phyloP scores from a whole-genome alignment of 2,113 vertebrate genomes.

The Hypanus sabinus region DNA sequence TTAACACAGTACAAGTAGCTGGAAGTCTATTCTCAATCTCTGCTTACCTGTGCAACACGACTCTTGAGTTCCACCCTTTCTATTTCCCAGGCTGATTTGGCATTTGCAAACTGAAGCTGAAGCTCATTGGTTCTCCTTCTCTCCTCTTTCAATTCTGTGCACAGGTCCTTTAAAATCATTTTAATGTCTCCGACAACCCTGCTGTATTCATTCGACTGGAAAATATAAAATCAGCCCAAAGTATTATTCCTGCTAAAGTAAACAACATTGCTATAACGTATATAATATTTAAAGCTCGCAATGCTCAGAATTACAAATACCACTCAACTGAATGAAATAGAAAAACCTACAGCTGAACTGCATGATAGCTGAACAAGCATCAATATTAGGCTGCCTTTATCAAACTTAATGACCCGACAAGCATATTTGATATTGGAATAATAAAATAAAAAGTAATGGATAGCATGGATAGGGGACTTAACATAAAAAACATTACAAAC shows the following conservation, averaged over 20 bases:
- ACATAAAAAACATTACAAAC: neutral
- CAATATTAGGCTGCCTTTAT: neutral
- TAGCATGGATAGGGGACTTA: too few relatives aligned
- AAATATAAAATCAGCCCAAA: neutral
- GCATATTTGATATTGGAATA: neutral
- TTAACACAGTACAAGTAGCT: neutral
- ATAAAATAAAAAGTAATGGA: too few relatives aligned
- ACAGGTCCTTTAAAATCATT: conserved; percentile 82
- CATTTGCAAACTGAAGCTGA: conserved; percentile 90
- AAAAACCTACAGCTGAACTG: neutral
- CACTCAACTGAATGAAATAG: neutral
- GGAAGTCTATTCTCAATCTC: neutral
- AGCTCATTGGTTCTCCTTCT: conserved; percentile 79
- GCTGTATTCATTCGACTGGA: conserved; percentile 74
- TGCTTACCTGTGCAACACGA: conserved; percentile 72
- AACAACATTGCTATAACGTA: neutral
- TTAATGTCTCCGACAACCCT: conserved; percentile 84
- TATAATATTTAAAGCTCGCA: neutral
- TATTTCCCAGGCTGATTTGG: conserved; percentile 92
- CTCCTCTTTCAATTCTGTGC: conserved; percentile 78
- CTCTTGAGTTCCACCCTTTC: conserved; percentile 82
- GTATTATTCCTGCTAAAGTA: neutral
- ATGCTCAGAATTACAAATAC: neutral
- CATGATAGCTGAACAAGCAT: neutral
- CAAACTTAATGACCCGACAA: neutral